Percentiles rank a stretch among this genome's conserved stretches.
phyloP scores from a whole-genome alignment of 2,888 invertebrate genomes.

The Drosophila setosimentum region DNA sequence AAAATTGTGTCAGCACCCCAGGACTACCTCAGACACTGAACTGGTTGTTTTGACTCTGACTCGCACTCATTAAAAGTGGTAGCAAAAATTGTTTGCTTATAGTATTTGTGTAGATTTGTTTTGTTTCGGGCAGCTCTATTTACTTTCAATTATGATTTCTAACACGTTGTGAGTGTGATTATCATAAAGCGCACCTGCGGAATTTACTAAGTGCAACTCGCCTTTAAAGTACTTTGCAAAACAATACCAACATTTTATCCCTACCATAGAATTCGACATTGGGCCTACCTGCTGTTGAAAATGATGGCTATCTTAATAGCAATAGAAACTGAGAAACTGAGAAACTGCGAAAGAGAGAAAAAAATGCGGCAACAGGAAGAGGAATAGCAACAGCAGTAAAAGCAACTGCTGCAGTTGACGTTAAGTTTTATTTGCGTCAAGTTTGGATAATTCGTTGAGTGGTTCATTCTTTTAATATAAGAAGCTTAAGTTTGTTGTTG shows the following conservation, averaged over 20 bases:
- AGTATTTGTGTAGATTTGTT: conserved; percentile 31
- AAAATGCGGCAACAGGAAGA: conserved; percentile 1
- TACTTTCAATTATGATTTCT: conserved; percentile 47
- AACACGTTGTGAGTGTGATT: conserved; percentile 19
- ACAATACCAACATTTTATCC: conserved; percentile 16
- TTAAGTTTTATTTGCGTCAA: conserved; percentile 59
- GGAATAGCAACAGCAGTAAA: neutral
- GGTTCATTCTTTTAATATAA: conserved; percentile 61
- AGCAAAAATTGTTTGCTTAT: conserved; percentile 45
- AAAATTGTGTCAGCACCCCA: conserved; percentile 64
- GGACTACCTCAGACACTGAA: conserved; percentile 4
- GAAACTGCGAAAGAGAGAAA: neutral
- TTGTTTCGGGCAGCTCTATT: conserved; percentile 32
- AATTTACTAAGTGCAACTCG: conserved; percentile 32
- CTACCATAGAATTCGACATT: conserved; percentile 29
- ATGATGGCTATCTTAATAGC: conserved; percentile 44
- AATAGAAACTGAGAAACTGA: conserved; percentile 1
- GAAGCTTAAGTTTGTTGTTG: conserved; percentile 61
- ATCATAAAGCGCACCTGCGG: conserved; percentile 34
- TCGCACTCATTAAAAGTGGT: conserved; percentile 65
- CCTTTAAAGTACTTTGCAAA: conserved; percentile 23
- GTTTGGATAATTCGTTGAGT: conserved; percentile 60
- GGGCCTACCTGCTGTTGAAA: conserved; percentile 51
- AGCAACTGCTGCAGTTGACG: conserved; percentile 45
- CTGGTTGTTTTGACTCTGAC: conserved; percentile 1